Percentiles rank a stretch among this genome's conserved stretches.
Evolutionary conservation across 2,888 invertebrate species (phyloP).

Genomic region (Drosophila sordidula): DNA sequence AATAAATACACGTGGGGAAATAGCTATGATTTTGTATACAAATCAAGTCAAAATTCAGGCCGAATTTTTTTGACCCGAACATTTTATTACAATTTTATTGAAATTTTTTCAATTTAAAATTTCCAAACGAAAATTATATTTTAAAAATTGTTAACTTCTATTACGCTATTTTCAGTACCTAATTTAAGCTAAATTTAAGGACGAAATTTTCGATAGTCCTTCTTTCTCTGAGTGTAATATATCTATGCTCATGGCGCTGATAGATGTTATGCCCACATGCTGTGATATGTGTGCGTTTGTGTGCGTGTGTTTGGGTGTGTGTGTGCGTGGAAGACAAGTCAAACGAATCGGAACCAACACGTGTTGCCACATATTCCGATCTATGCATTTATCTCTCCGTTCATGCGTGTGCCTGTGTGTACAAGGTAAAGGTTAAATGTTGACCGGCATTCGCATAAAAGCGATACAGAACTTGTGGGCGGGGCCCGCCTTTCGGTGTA

Average conservation of each 20-base stretch:
- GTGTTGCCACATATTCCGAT: conserved; percentile 71
- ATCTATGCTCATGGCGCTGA: conserved; percentile 32
- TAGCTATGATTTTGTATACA: too few species aligned
- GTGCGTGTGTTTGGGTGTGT: neutral
- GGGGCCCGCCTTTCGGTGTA: conserved; percentile 1
- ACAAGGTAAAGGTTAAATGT: conserved; percentile 78
- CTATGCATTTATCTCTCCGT: conserved; percentile 44
- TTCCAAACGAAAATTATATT: too few species aligned
- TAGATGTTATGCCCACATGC: conserved; percentile 49
- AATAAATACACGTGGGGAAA: conserved; percentile 8
- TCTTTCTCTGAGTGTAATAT: conserved; percentile 11
- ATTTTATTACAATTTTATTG: too few species aligned
- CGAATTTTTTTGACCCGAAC: too few species aligned
- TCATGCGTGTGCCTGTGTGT: conserved; percentile 11
- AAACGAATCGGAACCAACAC: conserved; percentile 68
- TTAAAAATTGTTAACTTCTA: too few species aligned
- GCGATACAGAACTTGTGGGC: conserved; percentile 44
- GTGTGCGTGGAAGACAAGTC: conserved; percentile 22
- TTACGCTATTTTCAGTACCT: too few species aligned
- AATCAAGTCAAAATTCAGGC: neutral
- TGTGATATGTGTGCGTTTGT: conserved; percentile 7
- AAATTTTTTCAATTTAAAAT: too few species aligned
- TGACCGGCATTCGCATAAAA: conserved; percentile 70
- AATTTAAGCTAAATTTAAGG: too few species aligned
- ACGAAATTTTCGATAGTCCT: neutral